A percentile compares a stretch with the other conserved stretches of the same genome.
phyloP scores from a whole-genome alignment of 37 sponge, comb jelly and placozoan species.

The Chondrilla cf. caribensis region DNA sequence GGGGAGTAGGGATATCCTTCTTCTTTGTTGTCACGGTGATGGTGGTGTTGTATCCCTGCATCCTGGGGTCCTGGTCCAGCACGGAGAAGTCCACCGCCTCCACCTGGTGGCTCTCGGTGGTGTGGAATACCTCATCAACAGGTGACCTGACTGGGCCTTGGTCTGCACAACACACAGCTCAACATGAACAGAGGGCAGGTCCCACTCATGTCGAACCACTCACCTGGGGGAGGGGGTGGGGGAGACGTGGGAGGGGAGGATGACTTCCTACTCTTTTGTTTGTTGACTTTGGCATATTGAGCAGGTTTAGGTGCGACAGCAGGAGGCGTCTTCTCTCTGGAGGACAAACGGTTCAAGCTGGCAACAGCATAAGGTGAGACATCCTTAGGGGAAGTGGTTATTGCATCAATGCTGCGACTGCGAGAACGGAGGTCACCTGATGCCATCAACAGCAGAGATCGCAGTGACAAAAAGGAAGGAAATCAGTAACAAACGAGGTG shows the following conservation, averaged over 20 bases:
- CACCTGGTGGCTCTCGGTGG: neutral
- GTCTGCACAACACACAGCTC: too few species aligned
- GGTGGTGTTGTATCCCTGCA: neutral
- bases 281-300: slow-evolving; percentile 10
- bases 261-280: neutral
- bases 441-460: too few species aligned
- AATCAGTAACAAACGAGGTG: neutral
- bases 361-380: neutral
- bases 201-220: too few species aligned
- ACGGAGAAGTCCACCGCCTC: neutral
- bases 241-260: neutral
- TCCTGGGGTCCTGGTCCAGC: neutral
- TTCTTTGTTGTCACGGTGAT: slow-evolving; percentile 27
- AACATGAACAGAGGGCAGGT: too few species aligned
- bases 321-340: slow-evolving; percentile 18
- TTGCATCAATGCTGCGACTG: neutral
- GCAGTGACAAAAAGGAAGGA: neutral
- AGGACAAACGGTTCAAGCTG: neutral
- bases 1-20: neutral
- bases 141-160: too few species aligned
- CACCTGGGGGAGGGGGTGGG: slow-evolving; percentile 4
- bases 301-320: slow-evolving; percentile 13
- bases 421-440: neutral
- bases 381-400: neutral
- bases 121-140: neutral